Conservation (phyloP, 1,140 invertebrate genomes). For the Solenopsis invicta region DNA sequence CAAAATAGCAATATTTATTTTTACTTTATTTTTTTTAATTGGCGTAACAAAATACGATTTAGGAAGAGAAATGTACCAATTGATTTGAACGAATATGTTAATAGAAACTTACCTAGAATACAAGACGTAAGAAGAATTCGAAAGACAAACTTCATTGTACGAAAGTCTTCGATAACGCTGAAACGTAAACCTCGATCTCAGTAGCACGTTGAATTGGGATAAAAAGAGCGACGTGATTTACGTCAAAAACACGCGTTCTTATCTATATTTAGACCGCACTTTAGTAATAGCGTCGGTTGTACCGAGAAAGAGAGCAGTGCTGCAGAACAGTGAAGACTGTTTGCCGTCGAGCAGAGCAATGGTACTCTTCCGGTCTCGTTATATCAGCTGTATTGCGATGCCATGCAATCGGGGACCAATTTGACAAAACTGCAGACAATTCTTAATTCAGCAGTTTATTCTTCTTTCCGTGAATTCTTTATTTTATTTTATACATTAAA, state of each 20-base stretch:
- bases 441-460: not conserved
- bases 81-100: not conserved
- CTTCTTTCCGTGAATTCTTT: not conserved
- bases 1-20: not conserved
- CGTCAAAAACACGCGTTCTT: slow-evolving; percentile 63
- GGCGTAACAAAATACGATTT: not conserved
- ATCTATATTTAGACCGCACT: slow-evolving; percentile 71
- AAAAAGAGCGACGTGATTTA: slow-evolving; percentile 58
- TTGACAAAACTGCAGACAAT: not conserved
- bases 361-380: slow-evolving; percentile 6
- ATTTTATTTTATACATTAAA: not conserved
- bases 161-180: not conserved
- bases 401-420: not conserved
- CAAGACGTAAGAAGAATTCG: slow-evolving; percentile 42
- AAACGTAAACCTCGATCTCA: not conserved
- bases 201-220: slow-evolving; percentile 25
- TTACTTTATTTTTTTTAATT: not conserved
- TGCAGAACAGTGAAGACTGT: slow-evolving; percentile 58
- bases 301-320: slow-evolving; percentile 51
- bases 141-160: slow-evolving; percentile 25
- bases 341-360: slow-evolving; percentile 1
- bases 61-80: not conserved
- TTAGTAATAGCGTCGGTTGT: slow-evolving; percentile 67
- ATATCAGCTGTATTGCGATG: slow-evolving; percentile 12
- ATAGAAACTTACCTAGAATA: slow-evolving; percentile 37